Base-by-base conservation (phyloP, 2,888 invertebrate genomes). In the Drosophila hamatofila region DNA sequence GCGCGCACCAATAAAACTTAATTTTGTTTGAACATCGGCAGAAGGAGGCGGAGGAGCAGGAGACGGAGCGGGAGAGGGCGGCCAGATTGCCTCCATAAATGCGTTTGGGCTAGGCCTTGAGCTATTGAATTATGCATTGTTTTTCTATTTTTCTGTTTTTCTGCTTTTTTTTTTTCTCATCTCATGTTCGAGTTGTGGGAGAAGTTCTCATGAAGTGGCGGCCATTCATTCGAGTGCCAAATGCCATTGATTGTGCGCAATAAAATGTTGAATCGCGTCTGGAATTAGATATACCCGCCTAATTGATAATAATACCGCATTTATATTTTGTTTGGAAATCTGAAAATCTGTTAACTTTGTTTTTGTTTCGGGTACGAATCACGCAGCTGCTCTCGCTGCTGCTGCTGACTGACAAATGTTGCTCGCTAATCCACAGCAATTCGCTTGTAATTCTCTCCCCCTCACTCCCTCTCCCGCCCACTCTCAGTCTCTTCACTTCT, bases 1-100 rank as follows among this genome's bases (percentile, higher is more conserved):
- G 78, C 82, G 85, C 87, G 85, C 87, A 83, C 80, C 85, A 90
- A 90, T 90, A 89, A 89, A 89, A 89, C 83, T 85, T 89, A 90
- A 89, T 90, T 87, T 91, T 89, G 89, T 90, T 89, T 90, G 91
- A 74, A 84, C 84, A 89, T 80, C 72, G 60, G n/a, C n/a, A n/a
- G n/a, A 35, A 48, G 55, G 16, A 42, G 30, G 30, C 30, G 30
- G 9, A n/a, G 33, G 12, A 25, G 18, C 14, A 14, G 52, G 39
- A 9, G 33, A 33, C n/a, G 35, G 42, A 3, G 30, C 3, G 9
- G 30, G 30, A 25, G 46, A n/a, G 14, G 8, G 11, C 44, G 23
- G 46, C 16, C 27, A 44, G 8, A 56, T 55, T 52, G 52, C 35
- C 33, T 23, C 27, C 63, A 78, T 72, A 78, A 78, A 78, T 58